Percentiles rank a stretch among this genome's conserved stretches.
phyloP scores from a whole-genome alignment of 2,888 invertebrate genomes.

The Ptychoptera contaminata region DNA sequence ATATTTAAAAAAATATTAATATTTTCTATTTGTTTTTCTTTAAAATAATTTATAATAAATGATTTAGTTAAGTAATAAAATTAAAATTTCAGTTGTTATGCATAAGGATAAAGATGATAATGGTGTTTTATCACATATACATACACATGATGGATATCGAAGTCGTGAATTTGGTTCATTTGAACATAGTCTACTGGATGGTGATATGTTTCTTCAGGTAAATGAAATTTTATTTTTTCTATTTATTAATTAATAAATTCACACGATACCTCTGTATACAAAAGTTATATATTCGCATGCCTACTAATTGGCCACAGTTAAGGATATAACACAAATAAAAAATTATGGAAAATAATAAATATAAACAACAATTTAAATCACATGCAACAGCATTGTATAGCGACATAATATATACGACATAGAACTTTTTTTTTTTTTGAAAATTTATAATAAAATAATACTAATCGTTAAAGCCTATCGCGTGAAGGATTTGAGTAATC shows the following conservation, averaged over 20 bases:
- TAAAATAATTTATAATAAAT: slow-evolving; percentile 1
- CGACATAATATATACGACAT: no score
- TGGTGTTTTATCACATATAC: slow-evolving; percentile 45
- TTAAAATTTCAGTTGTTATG: slow-evolving; percentile 61
- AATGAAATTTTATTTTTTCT: slow-evolving; percentile 24
- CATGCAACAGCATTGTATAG: no score
- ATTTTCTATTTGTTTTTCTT: slow-evolving; percentile 3
- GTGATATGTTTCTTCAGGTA: slow-evolving; percentile 92
- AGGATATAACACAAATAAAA: no score
- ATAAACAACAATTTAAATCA: no score
- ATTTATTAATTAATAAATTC: slow-evolving; percentile 13
- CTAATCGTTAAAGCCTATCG: no score
- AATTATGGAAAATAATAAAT: no score
- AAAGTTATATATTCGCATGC: no score
- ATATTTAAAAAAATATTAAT: slow-evolving; percentile 1
- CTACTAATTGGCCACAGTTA: no score
- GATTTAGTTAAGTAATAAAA: slow-evolving; percentile 11
- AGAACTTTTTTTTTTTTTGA: no score
- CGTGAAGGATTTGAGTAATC: no score
- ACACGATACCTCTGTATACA: no score
- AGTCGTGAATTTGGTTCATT: slow-evolving; percentile 66
- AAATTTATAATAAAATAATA: no score
- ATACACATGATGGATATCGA: slow-evolving; percentile 41
- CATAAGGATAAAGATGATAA: slow-evolving; percentile 89
- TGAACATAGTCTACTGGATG: slow-evolving; percentile 81